phyloP scores from a whole-genome alignment of 2,888 invertebrate genomes.

The Drosophila borealis region DNA sequence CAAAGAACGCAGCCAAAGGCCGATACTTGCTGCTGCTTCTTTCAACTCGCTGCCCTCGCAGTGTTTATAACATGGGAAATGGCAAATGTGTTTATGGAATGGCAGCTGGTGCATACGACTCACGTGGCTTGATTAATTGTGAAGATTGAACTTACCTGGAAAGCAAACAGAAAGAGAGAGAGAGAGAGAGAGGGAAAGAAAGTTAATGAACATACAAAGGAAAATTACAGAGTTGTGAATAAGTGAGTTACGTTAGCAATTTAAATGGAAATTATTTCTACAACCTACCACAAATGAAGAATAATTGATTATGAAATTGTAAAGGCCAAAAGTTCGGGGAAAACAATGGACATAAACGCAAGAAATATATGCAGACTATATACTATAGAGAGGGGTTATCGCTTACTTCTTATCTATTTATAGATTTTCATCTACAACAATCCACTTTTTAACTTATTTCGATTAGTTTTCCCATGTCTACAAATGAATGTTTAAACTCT shows the following conservation, averaged over 20 bases:
- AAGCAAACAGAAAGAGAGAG: constrained; percentile 38
- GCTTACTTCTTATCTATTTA: no score
- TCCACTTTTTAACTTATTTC: no score
- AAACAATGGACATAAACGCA: not conserved
- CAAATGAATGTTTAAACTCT: no score
- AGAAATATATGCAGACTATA: no score
- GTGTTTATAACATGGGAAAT: constrained; percentile 51
- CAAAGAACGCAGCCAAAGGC: constrained; percentile 35
- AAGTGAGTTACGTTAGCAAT: constrained; percentile 6
- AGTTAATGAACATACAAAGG: constrained; percentile 42
- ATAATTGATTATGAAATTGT: constrained; percentile 1
- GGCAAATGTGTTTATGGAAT: constrained; percentile 56
- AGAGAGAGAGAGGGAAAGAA: constrained; percentile 42
- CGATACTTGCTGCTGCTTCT: not conserved
- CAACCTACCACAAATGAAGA: not conserved
- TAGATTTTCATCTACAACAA: no score
- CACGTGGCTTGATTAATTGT: constrained; percentile 73
- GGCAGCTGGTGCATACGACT: constrained; percentile 40
- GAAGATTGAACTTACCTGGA: constrained; percentile 67
- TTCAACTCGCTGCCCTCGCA: not conserved
- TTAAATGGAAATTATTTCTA: constrained; percentile 1
- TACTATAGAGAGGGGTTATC: no score
- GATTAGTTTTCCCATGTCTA: no score
- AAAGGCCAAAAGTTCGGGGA: not conserved
- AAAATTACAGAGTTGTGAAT: constrained; percentile 19